Conservation (phyloP, 1,140 invertebrate species). For the Spodoptera frugiperda region DNA sequence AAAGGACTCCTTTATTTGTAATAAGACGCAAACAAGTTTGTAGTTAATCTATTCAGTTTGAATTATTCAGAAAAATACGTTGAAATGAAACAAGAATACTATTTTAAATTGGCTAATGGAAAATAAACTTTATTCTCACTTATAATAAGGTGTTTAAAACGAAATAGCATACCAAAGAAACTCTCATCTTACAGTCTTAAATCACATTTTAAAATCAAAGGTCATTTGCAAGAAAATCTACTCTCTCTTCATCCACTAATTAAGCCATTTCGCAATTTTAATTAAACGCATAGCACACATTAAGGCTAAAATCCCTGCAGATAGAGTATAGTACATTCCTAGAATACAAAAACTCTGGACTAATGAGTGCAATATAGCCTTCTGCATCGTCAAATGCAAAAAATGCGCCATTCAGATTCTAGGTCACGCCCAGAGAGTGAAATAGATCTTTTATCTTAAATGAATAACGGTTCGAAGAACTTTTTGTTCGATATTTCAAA, state of each 20-base stretch:
- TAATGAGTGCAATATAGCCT: slow-evolving; percentile 53
- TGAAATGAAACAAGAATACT: too few relatives aligned
- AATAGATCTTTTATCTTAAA: slow-evolving; percentile 52
- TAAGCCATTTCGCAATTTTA: slow-evolving; percentile 3
- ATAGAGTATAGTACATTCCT: slow-evolving; percentile 40
- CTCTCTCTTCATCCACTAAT: neutral
- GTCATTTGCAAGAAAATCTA: neutral
- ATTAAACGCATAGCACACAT: slow-evolving; percentile 28
- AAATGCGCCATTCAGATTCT: slow-evolving; percentile 48
- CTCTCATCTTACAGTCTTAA: neutral
- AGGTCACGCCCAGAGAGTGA: slow-evolving; percentile 43
- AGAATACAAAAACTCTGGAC: slow-evolving; percentile 45
- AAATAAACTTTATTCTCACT: too few relatives aligned
- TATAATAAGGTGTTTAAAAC: too few relatives aligned
- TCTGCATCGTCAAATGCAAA: slow-evolving; percentile 45
- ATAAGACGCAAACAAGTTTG: neutral
- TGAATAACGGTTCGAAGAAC: slow-evolving; percentile 43
- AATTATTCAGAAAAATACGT: too few relatives aligned
- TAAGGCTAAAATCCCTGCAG: slow-evolving; percentile 7
- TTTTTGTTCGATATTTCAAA: slow-evolving; percentile 46
- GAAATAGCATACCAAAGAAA: too few relatives aligned
- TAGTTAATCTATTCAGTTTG: neutral
- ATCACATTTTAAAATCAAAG: neutral
- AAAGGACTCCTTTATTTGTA: neutral
- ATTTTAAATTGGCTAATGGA: too few relatives aligned